Evolutionary conservation across 2,797 vertebrate species (phyloP), one percentile per base, ranked within the genome.

Genomic region (Falco rusticolus): DNA sequence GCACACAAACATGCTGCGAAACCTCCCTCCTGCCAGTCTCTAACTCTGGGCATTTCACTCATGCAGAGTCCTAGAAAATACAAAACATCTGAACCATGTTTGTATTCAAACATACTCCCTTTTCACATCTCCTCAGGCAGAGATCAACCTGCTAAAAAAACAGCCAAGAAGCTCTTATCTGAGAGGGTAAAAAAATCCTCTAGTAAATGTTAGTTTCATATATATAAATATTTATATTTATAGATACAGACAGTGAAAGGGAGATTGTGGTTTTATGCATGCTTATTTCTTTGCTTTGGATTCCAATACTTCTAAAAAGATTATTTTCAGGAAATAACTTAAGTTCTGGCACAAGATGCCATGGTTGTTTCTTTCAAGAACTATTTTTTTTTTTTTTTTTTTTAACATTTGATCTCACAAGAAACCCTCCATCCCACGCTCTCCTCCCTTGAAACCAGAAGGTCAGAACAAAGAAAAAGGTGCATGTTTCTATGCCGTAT

Each of bases 131-230:
- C 63, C 92, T 91, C 6, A 6, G 79, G 78, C 77, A 92, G 94
- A 95, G 88, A 96, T 84, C 71, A 90, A 92, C 74, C 95, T 85
- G 91, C 79, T 83, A 83, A 84, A 93, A 45, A 95, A 97, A 14
- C 94, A 97, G 94, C 96, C 96, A 76, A 95, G 90, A 89, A 97
- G 91, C 94, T 95, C 92, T 93, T 95, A 95, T 37, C 94, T 90
- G 59, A 91, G 68, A 94, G 43, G 92, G 87, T 68, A 90, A 92
- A 87, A 93, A 93, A 66, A 66, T 37, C 64, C 85, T 79, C 80
- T 56, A 86, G 68, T 60, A 94, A 94, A 83, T 91, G 92, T 94
- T 95, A 91, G 54, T 26, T 80, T 76, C 65, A 76, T 76, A 66
- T 87, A 95, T 84, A 96, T 94, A 97, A 93, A 96, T 96, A 96